These are phyloP conservation scores for Cosmia trapezina DNA, from an alignment of 2,888 invertebrate genomes.

Conservation along the genomic window DNA sequence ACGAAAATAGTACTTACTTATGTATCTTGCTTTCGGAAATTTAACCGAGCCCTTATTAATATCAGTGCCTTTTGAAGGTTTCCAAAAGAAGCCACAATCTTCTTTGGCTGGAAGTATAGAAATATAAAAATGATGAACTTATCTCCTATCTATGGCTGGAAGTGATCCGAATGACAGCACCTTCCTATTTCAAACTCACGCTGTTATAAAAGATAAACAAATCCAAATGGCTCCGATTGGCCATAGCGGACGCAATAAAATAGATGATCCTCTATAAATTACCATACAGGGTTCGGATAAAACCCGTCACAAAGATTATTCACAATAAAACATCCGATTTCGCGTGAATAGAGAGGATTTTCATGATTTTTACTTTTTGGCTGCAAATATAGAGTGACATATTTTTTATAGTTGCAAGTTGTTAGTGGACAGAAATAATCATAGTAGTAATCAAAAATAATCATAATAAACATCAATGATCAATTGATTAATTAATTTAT, in stretches of 20 bases:
- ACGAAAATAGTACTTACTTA: neutral
- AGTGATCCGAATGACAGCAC: neutral
- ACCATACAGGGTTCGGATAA: constrained; percentile 52
- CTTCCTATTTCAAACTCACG: constrained; percentile 30
- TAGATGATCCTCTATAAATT: constrained; percentile 58
- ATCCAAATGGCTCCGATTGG: constrained; percentile 41
- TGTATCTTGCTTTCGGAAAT: neutral
- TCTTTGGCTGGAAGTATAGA: neutral
- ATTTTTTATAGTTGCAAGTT: neutral
- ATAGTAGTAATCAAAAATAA: no score
- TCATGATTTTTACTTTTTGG: constrained; percentile 10
- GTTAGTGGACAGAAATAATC: neutral
- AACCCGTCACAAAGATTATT: constrained; percentile 58
- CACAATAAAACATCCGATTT: constrained; percentile 56
- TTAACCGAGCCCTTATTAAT: neutral
- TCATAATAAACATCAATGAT: no score
- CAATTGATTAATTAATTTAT: no score
- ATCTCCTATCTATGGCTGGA: neutral
- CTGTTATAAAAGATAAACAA: constrained; percentile 39
- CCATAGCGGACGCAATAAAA: constrained; percentile 54
- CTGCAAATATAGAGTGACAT: neutral
- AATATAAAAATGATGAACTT: no score
- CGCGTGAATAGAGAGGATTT: constrained; percentile 46
- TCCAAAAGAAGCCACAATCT: neutral
- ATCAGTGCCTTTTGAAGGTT: neutral